Percentiles rank a stretch among this genome's conserved stretches.
phyloP scores from a whole-genome alignment of 2,797 vertebrate species.

The Hapalemur alaotrensis region DNA sequence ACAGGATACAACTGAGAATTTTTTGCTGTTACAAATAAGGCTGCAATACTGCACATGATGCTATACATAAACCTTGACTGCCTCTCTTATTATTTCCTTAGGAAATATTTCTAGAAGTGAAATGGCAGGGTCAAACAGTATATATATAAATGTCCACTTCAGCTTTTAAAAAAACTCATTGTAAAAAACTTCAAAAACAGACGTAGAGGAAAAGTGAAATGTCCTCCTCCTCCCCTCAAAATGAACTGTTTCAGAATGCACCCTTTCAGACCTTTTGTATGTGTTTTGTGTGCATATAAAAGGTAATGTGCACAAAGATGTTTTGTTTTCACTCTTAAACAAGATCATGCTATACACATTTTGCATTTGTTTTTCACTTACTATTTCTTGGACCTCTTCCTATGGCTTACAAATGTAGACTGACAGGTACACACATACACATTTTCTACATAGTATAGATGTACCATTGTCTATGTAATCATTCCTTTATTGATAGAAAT shows the following conservation, averaged over 20 bases:
- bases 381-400: not conserved
- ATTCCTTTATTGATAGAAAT: not conserved
- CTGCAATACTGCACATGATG: not conserved
- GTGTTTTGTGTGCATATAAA: not conserved
- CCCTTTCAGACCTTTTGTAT: not conserved
- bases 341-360: not conserved
- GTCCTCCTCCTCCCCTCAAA: not conserved
- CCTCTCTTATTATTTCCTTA: not conserved
- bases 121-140: not conserved
- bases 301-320: not conserved
- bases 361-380: not conserved
- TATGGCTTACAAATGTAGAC: not conserved
- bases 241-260: not conserved
- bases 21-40: not conserved
- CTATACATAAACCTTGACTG: not conserved
- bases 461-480: not conserved
- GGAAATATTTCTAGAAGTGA: slow-evolving; percentile 8
- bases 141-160: not conserved
- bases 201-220: not conserved
- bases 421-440: not conserved
- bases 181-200: not conserved
- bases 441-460: not conserved
- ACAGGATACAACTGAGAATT: not conserved
- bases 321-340: not conserved
- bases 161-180: not conserved